Base-by-base conservation (phyloP, 1,140 invertebrate genomes). In the Lepidurus apus region DNA sequence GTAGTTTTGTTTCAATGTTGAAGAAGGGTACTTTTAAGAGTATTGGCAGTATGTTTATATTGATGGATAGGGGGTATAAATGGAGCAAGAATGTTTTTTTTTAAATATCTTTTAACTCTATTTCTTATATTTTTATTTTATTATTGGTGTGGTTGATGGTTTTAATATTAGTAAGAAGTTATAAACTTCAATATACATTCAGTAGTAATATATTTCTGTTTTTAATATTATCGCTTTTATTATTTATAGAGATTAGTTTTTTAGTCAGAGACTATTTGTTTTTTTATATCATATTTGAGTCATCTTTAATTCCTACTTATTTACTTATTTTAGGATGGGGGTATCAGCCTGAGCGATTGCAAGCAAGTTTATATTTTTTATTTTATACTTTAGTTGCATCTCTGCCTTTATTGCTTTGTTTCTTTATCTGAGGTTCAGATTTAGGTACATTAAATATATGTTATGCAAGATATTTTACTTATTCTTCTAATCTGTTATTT, bases 261-360 rank as follows among this genome's bases (percentile, higher is more conserved):
- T 84, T 83, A 80, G 81, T 81, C 76, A 83, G 85, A 83, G 88
- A 87, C 87, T 86, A 89, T 83, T 87, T 91, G 85, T 82, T 86
- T 82, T 90, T 91, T 89, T 91, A 89, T 88, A 85, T 90, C 84
- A 89, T 88, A 87, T 90, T 90, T 89, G 89, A 91, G 81, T 83
- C 84, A 78, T 88, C 87, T 76, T 85, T 90, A 83, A 87, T 91
- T 85, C 89, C 88, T 79, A 88, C 87, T 77, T 87, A 90, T 83
- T 81, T 90, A 82, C 86, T 91, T 84, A 88, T 91, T 88, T 85
- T 90, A 82, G 89, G 88, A 0, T 91, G 89, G 77, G 89, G 90
- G 0, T 86, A 87, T 85, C 88, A 91, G 81, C 86, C 87, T 82
- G 89, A 91, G 81, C 89, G 89, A 43, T 79, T 89, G 79, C 85